Conservation (phyloP, 2,888 invertebrate species). For the Rhaphigaster nebulosa region DNA sequence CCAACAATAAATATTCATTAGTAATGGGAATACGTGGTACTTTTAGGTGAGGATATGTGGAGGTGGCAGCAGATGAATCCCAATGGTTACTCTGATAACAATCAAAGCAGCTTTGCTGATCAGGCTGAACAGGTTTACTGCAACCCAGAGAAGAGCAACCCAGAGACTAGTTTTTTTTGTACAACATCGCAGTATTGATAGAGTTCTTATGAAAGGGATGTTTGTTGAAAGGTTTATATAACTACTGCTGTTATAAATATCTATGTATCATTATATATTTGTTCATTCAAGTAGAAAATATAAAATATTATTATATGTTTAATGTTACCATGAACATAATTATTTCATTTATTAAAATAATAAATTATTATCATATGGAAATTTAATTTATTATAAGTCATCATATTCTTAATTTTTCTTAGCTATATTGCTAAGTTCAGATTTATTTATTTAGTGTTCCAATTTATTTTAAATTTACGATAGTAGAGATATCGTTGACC, state of each 20-base stretch:
- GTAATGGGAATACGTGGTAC: not conserved
- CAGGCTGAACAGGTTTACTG: not conserved
- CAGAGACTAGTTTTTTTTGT: too few relatives aligned
- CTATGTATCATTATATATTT: not conserved
- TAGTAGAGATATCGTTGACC: too few relatives aligned
- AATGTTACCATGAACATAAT: not conserved
- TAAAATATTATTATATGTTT: not conserved
- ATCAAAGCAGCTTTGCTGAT: not conserved
- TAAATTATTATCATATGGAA: too few relatives aligned
- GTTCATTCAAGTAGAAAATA: not conserved
- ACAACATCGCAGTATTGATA: accelerated
- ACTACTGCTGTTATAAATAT: not conserved
- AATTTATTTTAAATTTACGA: too few relatives aligned
- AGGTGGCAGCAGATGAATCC: constrained; percentile 89
- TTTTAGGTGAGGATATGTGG: constrained; percentile 82
- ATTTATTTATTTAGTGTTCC: too few relatives aligned
- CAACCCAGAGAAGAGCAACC: not conserved
- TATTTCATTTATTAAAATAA: not conserved
- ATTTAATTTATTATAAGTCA: too few relatives aligned
- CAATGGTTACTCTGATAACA: constrained; percentile 73
- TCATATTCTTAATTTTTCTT: too few relatives aligned
- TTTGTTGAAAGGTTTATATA: not conserved
- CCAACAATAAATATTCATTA: too few relatives aligned
- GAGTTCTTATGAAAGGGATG: not conserved
- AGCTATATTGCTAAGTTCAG: too few relatives aligned